Percentiles rank a stretch among this genome's conserved stretches.
Conservation (phyloP, 2,113 vertebrate species). For the Leptodactylus fuscus region DNA sequence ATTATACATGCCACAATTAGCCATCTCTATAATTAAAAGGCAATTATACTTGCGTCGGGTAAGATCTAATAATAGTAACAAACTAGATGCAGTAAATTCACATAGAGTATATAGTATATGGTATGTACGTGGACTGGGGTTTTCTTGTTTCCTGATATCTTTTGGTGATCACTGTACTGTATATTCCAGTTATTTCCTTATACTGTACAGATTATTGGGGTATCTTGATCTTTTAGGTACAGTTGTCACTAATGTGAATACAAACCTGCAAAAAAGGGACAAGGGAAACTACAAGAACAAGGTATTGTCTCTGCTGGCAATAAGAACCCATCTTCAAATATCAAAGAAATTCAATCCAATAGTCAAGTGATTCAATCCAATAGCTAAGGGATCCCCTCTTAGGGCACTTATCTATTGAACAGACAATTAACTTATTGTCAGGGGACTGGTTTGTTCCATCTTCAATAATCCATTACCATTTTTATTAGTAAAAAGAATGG, state of each 20-base stretch:
- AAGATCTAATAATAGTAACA: neutral
- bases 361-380: too few relatives aligned
- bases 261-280: neutral
- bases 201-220: too few relatives aligned
- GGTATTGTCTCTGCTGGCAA: too few relatives aligned
- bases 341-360: neutral
- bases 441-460: too few relatives aligned
- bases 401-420: too few relatives aligned
- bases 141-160: neutral
- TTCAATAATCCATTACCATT: too few relatives aligned
- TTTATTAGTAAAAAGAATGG: too few relatives aligned
- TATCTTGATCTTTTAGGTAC: neutral
- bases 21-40: conserved; percentile 15
- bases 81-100: neutral
- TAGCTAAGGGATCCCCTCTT: too few relatives aligned
- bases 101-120: neutral
- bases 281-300: neutral
- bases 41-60: conserved; percentile 1
- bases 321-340: too few relatives aligned
- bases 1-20: conserved; percentile 23
- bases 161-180: neutral
- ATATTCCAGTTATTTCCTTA: neutral
- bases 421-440: too few relatives aligned
- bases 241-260: neutral
- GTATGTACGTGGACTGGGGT: neutral